Evolutionary conservation across 2,113 vertebrate species (phyloP).

Genomic region (Tinamus guttatus): DNA sequence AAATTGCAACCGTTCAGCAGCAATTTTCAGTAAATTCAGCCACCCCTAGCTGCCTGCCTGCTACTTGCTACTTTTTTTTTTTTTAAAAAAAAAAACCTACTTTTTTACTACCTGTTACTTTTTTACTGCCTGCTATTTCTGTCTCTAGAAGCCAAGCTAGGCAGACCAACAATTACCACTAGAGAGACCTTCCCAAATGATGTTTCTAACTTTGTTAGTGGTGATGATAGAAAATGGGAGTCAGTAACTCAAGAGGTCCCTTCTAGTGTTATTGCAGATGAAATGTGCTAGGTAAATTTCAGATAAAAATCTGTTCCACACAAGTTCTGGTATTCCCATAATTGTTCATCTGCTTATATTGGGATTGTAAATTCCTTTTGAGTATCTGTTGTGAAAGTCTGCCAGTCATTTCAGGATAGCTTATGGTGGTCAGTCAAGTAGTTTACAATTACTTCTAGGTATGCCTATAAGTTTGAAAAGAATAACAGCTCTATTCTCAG

Average conservation of each 20-base stretch:
- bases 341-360: not conserved
- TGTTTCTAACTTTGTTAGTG: not conserved
- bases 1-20: not conserved
- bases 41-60: not conserved
- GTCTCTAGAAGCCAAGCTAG: not conserved
- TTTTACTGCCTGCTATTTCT: no score
- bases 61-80: no score
- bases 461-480: slow-evolving; percentile 23
- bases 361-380: not conserved
- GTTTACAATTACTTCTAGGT: slow-evolving; percentile 16
- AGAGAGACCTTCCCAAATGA: not conserved
- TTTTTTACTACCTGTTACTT: no score
- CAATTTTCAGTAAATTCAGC: slow-evolving; percentile 3
- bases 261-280: not conserved
- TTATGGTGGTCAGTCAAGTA: not conserved
- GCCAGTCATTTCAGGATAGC: not conserved
- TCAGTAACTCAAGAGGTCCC: not conserved
- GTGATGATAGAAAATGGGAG: slow-evolving; percentile 28
- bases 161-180: not conserved
- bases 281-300: slow-evolving; percentile 15
- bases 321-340: not conserved
- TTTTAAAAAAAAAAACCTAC: no score
- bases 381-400: not conserved
- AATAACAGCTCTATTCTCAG: slow-evolving; percentile 14
- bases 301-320: not conserved